Evolutionary conservation across 2,888 invertebrate genomes (phyloP), one percentile per base, ranked within the genome.

Genomic region (Cryptophagus acutangulus): DNA sequence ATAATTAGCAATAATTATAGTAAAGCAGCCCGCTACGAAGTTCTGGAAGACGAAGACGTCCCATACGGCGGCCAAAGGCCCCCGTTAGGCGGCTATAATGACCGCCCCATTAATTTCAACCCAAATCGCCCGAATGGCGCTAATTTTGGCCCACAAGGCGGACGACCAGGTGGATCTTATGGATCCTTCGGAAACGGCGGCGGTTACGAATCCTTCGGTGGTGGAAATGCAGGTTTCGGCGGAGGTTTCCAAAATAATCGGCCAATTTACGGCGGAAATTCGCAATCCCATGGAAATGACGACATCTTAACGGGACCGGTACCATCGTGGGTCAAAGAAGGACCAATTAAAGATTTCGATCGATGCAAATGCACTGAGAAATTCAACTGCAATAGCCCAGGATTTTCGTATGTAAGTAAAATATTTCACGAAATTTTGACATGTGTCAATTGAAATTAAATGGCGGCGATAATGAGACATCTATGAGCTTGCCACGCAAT

Each of bases 371-470:
- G 77, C 49, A 71, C 73, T 8, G 72, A 72, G 50, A 71, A 71
- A 43, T 75, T 76, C 59, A 77, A 77, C 55, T 77, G 77, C 48
- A 71, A 71, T 26, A 68, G 70, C 4, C 71, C 70, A 2, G 76
- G 74, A 29, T 65, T 77, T 20, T 71, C 74, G 42, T 76, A 76
- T 49, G 76, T 76, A 62, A 50, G 51, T 49, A 16, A 13, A 17
- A 8, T 15, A 31, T 8, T n/a, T 3, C 4, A 15, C n/a, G 16
- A 31, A 15, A 15, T 31, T 13, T 29, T 8, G 8, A 12, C 13
- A 31, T n/a, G n/a, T n/a, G n/a, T n/a, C n/a, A n/a, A n/a, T n/a
- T n/a, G n/a, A n/a, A n/a, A n/a, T n/a, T n/a, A n/a, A n/a, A n/a
- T n/a, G n/a, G n/a, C n/a, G n/a, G n/a, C n/a, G n/a, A n/a, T n/a